These are phyloP conservation scores for Bugula neritina DNA, from an alignment of 2,888 invertebrate genomes.

Conservation along the genomic window DNA sequence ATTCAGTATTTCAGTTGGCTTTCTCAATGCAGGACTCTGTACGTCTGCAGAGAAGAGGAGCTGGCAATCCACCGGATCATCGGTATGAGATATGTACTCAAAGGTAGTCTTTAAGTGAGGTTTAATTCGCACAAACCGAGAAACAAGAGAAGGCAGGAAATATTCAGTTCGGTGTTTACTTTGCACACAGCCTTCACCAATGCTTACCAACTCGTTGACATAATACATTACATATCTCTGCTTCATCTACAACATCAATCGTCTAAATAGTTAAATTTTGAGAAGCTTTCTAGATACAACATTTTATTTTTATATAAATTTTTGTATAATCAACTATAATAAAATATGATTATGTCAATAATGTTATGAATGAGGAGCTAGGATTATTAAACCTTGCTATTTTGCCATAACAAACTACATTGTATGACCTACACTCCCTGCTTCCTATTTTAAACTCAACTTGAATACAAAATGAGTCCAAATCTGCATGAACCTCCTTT, in stretches of 20 bases:
- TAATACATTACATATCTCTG: not conserved
- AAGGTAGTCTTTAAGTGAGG: not conserved
- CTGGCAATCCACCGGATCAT: not conserved
- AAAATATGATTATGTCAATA: too few species aligned
- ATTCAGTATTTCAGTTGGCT: not conserved
- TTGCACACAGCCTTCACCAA: not conserved
- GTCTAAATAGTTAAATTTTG: too few species aligned
- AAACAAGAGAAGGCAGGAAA: not conserved
- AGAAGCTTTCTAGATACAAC: too few species aligned
- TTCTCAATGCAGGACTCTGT: not conserved
- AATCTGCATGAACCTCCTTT: too few species aligned
- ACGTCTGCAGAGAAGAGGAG: not conserved
- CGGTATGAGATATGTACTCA: not conserved
- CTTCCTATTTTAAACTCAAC: too few species aligned
- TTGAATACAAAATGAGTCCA: too few species aligned
- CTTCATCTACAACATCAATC: not conserved
- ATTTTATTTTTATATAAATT: too few species aligned
- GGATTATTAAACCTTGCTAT: too few species aligned
- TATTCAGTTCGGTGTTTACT: not conserved
- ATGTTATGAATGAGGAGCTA: too few species aligned
- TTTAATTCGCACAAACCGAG: not conserved
- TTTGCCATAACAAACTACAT: too few species aligned
- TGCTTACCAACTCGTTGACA: not conserved
- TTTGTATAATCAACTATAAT: too few species aligned
- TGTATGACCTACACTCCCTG: too few species aligned